Conservation (phyloP, 2,113 vertebrate species). For the Zeus faber region DNA sequence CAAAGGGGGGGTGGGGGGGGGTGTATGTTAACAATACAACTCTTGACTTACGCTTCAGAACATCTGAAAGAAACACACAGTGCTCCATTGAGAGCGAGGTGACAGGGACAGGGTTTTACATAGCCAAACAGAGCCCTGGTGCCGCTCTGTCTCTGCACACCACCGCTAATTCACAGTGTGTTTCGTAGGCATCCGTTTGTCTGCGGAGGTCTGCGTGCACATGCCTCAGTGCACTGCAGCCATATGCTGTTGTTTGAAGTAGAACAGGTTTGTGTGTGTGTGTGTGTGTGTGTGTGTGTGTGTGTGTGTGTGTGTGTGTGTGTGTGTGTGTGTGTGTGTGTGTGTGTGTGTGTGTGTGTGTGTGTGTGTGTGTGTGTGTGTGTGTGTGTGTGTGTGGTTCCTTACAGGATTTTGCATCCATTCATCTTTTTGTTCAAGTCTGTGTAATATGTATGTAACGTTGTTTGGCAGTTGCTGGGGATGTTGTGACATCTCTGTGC, state of each 20-base stretch:
- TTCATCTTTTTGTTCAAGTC: too few relatives aligned
- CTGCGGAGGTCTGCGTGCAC: conserved; percentile 12
- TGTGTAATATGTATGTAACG: background rate
- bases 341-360: too few relatives aligned
- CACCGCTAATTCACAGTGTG: background rate
- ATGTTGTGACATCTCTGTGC: background rate
- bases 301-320: background rate
- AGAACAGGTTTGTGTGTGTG: conserved; percentile 39
- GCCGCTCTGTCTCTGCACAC: background rate
- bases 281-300: background rate
- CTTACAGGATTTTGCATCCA: too few relatives aligned
- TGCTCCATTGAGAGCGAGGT: too few relatives aligned
- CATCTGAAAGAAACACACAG: too few relatives aligned
- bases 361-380: conserved; percentile 8
- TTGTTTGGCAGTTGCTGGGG: background rate
- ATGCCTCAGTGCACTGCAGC: conserved; percentile 1
- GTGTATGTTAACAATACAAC: too few relatives aligned
- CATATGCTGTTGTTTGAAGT: conserved; percentile 44
- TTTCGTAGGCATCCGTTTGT: background rate
- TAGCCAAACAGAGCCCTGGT: background rate
- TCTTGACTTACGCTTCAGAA: too few relatives aligned
- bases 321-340: conserved; percentile 10
- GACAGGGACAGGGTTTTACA: too few relatives aligned
- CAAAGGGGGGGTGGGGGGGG: too few relatives aligned
- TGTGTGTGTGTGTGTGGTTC: background rate